Percentiles rank a stretch among this genome's conserved stretches.
These are phyloP conservation scores for Lumbricus terrestris DNA, from an alignment of 2,888 invertebrate genomes.

Conservation along the genomic window DNA sequence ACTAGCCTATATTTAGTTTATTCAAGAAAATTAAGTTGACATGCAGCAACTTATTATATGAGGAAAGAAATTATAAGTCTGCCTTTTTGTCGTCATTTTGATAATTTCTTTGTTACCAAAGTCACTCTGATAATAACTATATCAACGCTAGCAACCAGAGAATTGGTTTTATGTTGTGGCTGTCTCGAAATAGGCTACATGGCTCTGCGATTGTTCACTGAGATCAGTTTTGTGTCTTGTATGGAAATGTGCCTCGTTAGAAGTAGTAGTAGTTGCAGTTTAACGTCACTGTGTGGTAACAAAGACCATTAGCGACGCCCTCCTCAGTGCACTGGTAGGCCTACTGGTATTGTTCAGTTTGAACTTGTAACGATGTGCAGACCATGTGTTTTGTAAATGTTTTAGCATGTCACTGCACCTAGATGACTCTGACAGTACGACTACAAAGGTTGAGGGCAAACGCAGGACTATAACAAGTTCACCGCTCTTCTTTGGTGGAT, in stretches of 20 bases:
- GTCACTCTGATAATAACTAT: background rate
- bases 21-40: too few species aligned
- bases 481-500: constrained; percentile 86
- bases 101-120: background rate
- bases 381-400: background rate
- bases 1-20: too few species aligned
- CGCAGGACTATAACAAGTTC: constrained; percentile 62
- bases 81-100: too few species aligned
- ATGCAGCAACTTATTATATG: too few species aligned
- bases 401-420: constrained; percentile 18
- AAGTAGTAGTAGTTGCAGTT: too few species aligned
- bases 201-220: too few species aligned
- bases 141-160: background rate
- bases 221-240: background rate
- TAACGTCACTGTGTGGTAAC: background rate
- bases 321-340: too few species aligned
- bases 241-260: too few species aligned
- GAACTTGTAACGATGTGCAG: background rate
- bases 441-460: constrained; percentile 41
- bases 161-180: background rate
- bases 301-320: background rate
- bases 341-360: background rate
- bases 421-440: constrained; percentile 62
- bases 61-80: too few species aligned
- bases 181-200: too few species aligned